These are phyloP conservation scores for Nixonia krombeini DNA, from an alignment of 1,140 invertebrate genomes.

Conservation along the genomic window DNA sequence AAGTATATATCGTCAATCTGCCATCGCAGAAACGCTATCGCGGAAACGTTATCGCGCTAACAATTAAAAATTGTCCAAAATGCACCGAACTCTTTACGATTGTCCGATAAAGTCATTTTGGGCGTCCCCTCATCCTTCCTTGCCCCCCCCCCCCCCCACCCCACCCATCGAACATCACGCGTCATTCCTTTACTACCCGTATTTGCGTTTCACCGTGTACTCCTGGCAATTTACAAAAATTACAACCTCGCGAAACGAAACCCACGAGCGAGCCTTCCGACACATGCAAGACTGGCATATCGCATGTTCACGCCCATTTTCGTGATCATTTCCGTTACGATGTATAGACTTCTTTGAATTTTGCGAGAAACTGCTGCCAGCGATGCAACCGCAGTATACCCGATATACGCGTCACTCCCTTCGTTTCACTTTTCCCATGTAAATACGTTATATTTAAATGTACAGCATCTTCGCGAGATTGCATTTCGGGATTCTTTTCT, in stretches of 20 bases:
- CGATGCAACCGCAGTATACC: background rate
- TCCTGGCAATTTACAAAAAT: conserved; percentile 44
- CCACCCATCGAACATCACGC: conserved; percentile 9
- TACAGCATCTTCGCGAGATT: too few species aligned
- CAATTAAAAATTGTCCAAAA: background rate
- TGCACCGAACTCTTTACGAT: background rate
- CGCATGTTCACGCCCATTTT: conserved; percentile 43
- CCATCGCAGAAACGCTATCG: too few species aligned
- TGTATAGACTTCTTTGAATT: conserved; percentile 34
- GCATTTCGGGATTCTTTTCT: too few species aligned
- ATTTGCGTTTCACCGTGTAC: conserved; percentile 19
- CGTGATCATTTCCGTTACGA: conserved; percentile 45
- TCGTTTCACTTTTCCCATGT: too few species aligned
- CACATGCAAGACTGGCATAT: conserved; percentile 41
- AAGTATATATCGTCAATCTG: too few species aligned
- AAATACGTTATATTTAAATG: too few species aligned
- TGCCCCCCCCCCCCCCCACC: too few species aligned
- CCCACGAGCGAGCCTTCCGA: conserved; percentile 28
- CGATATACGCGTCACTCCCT: too few species aligned
- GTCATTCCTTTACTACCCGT: too few species aligned
- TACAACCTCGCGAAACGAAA: conserved; percentile 29
- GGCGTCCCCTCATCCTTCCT: conserved; percentile 8
- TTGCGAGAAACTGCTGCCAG: conserved; percentile 21
- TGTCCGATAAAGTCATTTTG: conserved; percentile 21
- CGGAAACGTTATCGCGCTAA: background rate